Base-by-base conservation (phyloP, 2,113 vertebrate genomes). In the Ciconia boyciana region DNA sequence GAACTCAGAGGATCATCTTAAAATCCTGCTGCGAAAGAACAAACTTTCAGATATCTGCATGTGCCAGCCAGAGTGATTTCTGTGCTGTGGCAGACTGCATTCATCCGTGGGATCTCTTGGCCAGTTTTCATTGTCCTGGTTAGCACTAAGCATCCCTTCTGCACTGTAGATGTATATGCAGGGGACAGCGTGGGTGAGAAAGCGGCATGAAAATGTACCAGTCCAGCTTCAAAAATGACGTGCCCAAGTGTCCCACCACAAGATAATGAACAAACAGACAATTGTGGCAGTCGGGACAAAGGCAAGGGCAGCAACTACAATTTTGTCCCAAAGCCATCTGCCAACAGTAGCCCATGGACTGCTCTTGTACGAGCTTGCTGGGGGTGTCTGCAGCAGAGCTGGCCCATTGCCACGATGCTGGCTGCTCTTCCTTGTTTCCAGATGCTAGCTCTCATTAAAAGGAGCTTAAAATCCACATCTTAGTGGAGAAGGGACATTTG, bases 1-100 rank as follows among this genome's bases (percentile, higher is more conserved):
- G 96, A 97, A 97, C 95, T 96, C 93, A 44, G 78, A 95, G 94
- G 95, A 96, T 96, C 97, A 94, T 94, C 97, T 95, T 90, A 93
- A 96, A 96, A 97, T 95, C 95, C 93, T 95, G 75, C 93, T 94
- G 96, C 6, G 36, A 95, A 95, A 90, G 87, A 97, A 72, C 84
- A 93, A 95, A 95, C 93, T 97, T 97, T 94, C 81, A 28, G 71
- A 91, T 94, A 92, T 77, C 93, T 94, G 95, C 26, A 2, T 83
- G 91, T 93, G 91, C 89, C 94, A 91, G 84, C 81, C 70, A 77
- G 91, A 65, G 89, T 13, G 70, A 32, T 78, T 69, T 78, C 87
- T 91, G 94, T 85, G 87, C 94, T 51, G 83, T 58, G 84, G 87
- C 94, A 89, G 84, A 13, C 89, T 62, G 91, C 84, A 76, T 90